Percentiles rank a stretch among this genome's conserved stretches.
Conservation (phyloP, 2,797 vertebrate species). For the Notolepis coatsorum region DNA sequence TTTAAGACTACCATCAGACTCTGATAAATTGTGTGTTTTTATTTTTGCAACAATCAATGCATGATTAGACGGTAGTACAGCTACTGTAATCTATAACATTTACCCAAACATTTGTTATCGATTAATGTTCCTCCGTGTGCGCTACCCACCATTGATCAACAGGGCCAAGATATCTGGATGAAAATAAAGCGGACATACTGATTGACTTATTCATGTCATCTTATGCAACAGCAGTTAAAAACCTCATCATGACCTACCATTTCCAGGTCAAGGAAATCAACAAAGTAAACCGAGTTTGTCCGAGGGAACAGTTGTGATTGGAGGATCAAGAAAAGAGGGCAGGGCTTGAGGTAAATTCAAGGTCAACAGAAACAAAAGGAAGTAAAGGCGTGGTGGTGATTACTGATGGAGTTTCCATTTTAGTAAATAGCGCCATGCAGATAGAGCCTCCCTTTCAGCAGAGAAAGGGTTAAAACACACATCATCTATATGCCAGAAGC, state of each 20-base stretch:
- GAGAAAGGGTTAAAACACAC: conserved; percentile 55
- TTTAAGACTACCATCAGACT: conserved; percentile 49
- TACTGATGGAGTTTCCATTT: conserved; percentile 2
- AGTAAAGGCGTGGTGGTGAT: too few species aligned
- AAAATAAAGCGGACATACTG: conserved; percentile 66
- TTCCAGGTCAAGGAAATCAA: conserved; percentile 54
- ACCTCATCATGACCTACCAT: conserved; percentile 49
- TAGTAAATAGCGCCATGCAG: not conserved
- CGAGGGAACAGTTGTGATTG: conserved; percentile 32
- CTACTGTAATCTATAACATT: conserved; percentile 55
- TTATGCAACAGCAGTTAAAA: too few species aligned
- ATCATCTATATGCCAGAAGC: conserved; percentile 38
- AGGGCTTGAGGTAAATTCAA: too few species aligned
- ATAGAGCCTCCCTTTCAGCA: not conserved
- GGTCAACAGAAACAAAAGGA: too few species aligned
- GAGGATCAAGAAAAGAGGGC: too few species aligned
- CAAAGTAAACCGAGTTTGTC: too few species aligned
- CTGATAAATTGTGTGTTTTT: conserved; percentile 40
- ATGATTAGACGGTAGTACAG: conserved; percentile 35
- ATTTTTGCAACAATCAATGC: conserved; percentile 41
- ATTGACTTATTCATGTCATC: too few species aligned
- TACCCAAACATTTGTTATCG: conserved; percentile 67
- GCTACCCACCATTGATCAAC: conserved; percentile 48
- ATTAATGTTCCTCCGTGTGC: conserved; percentile 59
- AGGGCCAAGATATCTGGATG: conserved; percentile 48